These are phyloP conservation scores for Listronotus oregonensis DNA, from an alignment of 1,140 invertebrate species.

Conservation along the genomic window DNA sequence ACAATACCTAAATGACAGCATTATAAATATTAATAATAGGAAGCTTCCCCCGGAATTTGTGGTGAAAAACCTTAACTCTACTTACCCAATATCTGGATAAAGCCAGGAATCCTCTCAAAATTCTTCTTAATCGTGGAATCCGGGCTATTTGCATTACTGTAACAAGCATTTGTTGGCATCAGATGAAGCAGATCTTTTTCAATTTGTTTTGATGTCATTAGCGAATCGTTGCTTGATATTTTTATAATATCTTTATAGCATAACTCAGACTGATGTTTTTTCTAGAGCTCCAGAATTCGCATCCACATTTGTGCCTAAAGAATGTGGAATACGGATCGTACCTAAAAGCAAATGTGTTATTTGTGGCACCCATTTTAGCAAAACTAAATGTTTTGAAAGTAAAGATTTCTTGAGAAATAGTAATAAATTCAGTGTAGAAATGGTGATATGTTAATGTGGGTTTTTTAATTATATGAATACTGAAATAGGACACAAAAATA, in stretches of 20 bases:
- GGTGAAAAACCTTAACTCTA: not conserved
- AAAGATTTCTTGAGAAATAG: no score
- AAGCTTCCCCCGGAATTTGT: no score
- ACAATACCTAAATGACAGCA: slow-evolving; percentile 71
- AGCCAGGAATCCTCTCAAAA: slow-evolving; percentile 95
- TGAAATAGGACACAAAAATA: no score
- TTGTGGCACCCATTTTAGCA: no score
- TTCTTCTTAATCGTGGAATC: slow-evolving; percentile 84
- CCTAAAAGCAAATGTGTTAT: slow-evolving; percentile 8
- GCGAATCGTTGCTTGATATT: slow-evolving; percentile 90
- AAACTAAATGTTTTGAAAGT: no score
- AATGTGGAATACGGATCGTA: slow-evolving; percentile 85
- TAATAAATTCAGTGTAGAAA: no score
- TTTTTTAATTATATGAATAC: no score
- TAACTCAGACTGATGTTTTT: slow-evolving; percentile 84
- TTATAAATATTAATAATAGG: no score
- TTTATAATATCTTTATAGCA: slow-evolving; percentile 93
- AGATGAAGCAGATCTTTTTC: slow-evolving; percentile 97
- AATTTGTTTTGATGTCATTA: slow-evolving; percentile 96
- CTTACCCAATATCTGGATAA: slow-evolving; percentile 94
- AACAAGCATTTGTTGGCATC: slow-evolving; percentile 97
- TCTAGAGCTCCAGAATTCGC: slow-evolving; percentile 86
- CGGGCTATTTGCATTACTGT: slow-evolving; percentile 89
- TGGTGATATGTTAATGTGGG: no score
- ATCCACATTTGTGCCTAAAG: slow-evolving; percentile 95